Conservation (phyloP, 2,797 vertebrate genomes). For the Coranthus polyacanthus region DNA sequence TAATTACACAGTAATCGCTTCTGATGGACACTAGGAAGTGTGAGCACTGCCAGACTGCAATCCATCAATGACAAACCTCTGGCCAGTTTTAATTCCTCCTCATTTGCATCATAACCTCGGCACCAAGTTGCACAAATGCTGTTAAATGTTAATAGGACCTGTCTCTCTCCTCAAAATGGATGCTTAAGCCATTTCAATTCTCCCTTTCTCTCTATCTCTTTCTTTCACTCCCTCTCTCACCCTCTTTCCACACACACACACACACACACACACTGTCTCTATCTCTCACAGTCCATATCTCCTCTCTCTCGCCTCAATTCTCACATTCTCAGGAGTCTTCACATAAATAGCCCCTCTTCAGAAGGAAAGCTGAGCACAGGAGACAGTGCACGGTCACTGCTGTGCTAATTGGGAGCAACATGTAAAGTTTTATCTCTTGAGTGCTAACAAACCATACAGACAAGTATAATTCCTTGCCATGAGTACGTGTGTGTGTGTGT, state of each 20-base stretch:
- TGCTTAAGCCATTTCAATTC: slow-evolving; percentile 99
- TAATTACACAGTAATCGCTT: slow-evolving; percentile 99
- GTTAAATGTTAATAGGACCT: slow-evolving; percentile 99
- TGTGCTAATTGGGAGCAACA: slow-evolving; percentile 99
- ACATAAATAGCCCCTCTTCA: slow-evolving; percentile 95
- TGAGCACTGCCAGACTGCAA: slow-evolving; percentile 99
- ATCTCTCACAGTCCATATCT: slow-evolving; percentile 77
- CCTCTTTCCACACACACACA: slow-evolving; percentile 38
- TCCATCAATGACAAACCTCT: slow-evolving; percentile 99
- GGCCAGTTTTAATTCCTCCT: slow-evolving; percentile 99
- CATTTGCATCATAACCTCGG: slow-evolving; percentile 99
- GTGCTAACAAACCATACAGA: slow-evolving; percentile 98
- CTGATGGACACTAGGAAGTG: slow-evolving; percentile 99
- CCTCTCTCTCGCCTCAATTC: slow-evolving; percentile 74
- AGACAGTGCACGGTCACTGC: slow-evolving; percentile 96
- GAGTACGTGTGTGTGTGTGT: slow-evolving; percentile 24
- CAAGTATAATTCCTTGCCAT: slow-evolving; percentile 81
- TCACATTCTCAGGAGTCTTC: slow-evolving; percentile 87
- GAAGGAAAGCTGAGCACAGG: slow-evolving; percentile 93
- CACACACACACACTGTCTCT: slow-evolving; percentile 43
- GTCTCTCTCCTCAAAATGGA: slow-evolving; percentile 99
- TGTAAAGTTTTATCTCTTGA: slow-evolving; percentile 99
- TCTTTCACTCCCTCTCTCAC: slow-evolving; percentile 83
- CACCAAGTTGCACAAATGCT: slow-evolving; percentile 99
- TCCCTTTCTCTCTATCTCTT: slow-evolving; percentile 85